Conservation (phyloP, 2,797 vertebrate species). For the Manis crassicaudata region DNA sequence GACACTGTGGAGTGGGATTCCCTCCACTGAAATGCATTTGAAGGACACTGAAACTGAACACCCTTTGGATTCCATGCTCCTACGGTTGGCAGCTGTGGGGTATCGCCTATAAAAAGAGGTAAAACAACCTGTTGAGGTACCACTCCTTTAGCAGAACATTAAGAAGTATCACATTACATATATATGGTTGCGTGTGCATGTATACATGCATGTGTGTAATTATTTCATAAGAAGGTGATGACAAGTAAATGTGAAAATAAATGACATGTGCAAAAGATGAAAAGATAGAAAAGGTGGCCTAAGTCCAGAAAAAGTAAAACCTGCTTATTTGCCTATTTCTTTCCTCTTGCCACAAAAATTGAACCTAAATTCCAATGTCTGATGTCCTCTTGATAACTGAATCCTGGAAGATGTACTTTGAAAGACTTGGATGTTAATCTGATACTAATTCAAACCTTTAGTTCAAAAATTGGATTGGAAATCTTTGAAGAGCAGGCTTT, state of each 20-base stretch:
- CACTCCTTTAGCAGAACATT: neutral
- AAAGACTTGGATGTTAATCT: slow-evolving; percentile 79
- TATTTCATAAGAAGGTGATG: neutral
- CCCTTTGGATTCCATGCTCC: neutral
- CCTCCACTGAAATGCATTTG: neutral
- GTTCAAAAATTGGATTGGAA: slow-evolving; percentile 79
- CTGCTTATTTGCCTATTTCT: neutral
- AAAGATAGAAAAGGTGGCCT: neutral
- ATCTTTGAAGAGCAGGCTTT: slow-evolving; percentile 79
- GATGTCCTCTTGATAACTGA: slow-evolving; percentile 52
- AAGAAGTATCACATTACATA: neutral
- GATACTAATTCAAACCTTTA: slow-evolving; percentile 76
- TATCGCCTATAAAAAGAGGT: neutral
- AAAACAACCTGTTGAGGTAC: neutral
- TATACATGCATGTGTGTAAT: neutral
- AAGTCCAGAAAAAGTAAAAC: neutral
- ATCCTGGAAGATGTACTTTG: slow-evolving; percentile 51
- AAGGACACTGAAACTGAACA: neutral
- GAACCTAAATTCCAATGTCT: slow-evolving; percentile 36
- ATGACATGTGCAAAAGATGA: neutral
- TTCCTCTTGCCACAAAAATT: slow-evolving; percentile 30
- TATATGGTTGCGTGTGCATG: rapidly evolving
- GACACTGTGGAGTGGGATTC: neutral
- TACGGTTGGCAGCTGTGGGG: neutral
- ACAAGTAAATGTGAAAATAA: neutral